These are phyloP conservation scores for Paratrypauchen microcephalus DNA, from an alignment of 2,797 vertebrate genomes.

Conservation along the genomic window DNA sequence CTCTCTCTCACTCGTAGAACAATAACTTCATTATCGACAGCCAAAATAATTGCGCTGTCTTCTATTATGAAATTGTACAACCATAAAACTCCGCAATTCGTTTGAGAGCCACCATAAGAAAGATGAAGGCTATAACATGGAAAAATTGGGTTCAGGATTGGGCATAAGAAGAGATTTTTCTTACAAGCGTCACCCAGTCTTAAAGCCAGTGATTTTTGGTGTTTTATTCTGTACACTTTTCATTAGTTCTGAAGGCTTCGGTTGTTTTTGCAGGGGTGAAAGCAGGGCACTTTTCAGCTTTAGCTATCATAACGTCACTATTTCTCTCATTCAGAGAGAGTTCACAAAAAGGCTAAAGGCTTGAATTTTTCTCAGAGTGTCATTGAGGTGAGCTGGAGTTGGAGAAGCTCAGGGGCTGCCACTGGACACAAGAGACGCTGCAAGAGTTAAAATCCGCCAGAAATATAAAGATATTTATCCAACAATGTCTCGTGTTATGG, in stretches of 20 bases:
- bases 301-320: conserved; percentile 6
- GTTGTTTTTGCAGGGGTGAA: not conserved
- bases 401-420: conserved; percentile 1
- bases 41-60: conserved; percentile 45
- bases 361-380: conserved; percentile 8
- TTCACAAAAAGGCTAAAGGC: conserved; percentile 11
- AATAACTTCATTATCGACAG: conserved; percentile 59
- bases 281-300: conserved; percentile 4
- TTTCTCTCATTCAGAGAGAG: conserved; percentile 9
- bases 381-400: conserved; percentile 12
- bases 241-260: conserved; percentile 8
- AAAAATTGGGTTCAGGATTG: conserved; percentile 15
- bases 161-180: conserved; percentile 19
- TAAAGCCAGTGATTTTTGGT: conserved; percentile 17
- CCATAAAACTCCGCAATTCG: conserved; percentile 32
- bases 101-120: not conserved
- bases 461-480: not conserved
- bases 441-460: not conserved
- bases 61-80: conserved; percentile 46
- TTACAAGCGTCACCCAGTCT: conserved; percentile 16
- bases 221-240: conserved; percentile 14
- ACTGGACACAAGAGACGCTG: conserved; percentile 5
- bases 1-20: conserved; percentile 49
- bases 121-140: conserved; percentile 24
- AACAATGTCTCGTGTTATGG: no score